These are phyloP conservation scores for Heteractis magnifica DNA, from an alignment of 92 coral and sea anemone species.

Conservation along the genomic window DNA sequence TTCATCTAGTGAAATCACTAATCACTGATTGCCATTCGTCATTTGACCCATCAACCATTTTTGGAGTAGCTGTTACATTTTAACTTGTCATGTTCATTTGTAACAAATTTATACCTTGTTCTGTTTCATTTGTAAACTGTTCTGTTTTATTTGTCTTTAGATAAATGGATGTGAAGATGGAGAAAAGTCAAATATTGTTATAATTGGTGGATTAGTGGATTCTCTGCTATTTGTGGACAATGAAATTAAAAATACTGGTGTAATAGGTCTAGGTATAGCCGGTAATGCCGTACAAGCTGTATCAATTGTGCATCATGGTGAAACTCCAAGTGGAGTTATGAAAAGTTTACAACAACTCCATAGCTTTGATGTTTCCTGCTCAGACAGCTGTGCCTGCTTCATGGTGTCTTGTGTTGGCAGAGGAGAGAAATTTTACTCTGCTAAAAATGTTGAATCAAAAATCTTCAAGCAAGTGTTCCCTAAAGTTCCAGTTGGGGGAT, in stretches of 20 bases:
- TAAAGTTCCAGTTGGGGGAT: constrained; percentile 74
- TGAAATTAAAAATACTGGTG: constrained; percentile 68
- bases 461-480: constrained; percentile 88
- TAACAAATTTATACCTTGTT: no score
- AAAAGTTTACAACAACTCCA: constrained; percentile 54
- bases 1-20: no score
- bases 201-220: constrained; percentile 86
- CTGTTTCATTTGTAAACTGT: background rate
- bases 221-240: constrained; percentile 84
- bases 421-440: constrained; percentile 65
- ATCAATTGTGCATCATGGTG: constrained; percentile 84
- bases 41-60: no score
- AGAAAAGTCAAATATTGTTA: constrained; percentile 78
- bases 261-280: constrained; percentile 85
- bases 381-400: constrained; percentile 67
- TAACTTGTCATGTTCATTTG: no score
- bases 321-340: constrained; percentile 59
- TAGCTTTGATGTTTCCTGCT: constrained; percentile 51
- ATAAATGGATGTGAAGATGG: constrained; percentile 71
- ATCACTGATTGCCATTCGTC: no score
- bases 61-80: no score
- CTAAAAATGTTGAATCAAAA: constrained; percentile 77
- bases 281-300: constrained; percentile 81
- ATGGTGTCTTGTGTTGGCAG: constrained; percentile 90
- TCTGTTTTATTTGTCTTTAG: constrained; percentile 30